phyloP scores from a whole-genome alignment of 2,888 invertebrate species.

The Rhingia rostrata region DNA sequence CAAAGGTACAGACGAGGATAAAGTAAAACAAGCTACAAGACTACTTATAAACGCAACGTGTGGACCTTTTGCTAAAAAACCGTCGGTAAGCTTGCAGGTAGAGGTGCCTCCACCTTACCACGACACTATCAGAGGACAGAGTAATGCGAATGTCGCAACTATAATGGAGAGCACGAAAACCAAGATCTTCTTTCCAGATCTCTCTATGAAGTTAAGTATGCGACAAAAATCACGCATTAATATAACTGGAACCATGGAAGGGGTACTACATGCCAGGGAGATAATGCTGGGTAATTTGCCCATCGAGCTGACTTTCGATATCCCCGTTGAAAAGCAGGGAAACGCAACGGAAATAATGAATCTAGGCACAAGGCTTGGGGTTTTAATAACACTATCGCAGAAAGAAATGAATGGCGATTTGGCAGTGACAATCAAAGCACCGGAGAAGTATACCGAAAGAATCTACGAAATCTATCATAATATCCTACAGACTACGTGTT shows the following conservation, averaged over 20 bases:
- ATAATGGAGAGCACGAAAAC: constrained; percentile 94
- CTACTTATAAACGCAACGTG: constrained; percentile 90
- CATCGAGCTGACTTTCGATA: constrained; percentile 95
- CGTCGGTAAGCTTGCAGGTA: constrained; percentile 82
- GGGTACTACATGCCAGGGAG: constrained; percentile 94
- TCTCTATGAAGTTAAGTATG: constrained; percentile 83
- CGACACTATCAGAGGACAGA: constrained; percentile 92
- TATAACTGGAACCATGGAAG: constrained; percentile 94
- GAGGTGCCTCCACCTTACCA: constrained; percentile 98
- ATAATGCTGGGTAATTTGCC: constrained; percentile 95
- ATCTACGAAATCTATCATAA: constrained; percentile 95
- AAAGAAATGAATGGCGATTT: constrained; percentile 94
- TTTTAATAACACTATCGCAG: constrained; percentile 92
- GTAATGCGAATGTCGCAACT: constrained; percentile 90
- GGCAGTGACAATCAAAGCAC: constrained; percentile 94
- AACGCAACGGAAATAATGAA: constrained; percentile 86
- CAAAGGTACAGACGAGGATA: constrained; percentile 86
- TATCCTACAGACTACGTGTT: constrained; percentile 88
- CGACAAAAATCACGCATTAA: constrained; percentile 93
- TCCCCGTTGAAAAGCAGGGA: constrained; percentile 89
- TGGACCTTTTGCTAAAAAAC: constrained; percentile 87
- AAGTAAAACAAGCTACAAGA: constrained; percentile 94
- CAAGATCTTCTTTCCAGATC: constrained; percentile 95
- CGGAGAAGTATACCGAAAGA: constrained; percentile 92
- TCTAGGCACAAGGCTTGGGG: constrained; percentile 91